Evolutionary conservation across 2,888 invertebrate species (phyloP), one percentile per base, ranked within the genome.

Genomic region (Biston betularia): DNA sequence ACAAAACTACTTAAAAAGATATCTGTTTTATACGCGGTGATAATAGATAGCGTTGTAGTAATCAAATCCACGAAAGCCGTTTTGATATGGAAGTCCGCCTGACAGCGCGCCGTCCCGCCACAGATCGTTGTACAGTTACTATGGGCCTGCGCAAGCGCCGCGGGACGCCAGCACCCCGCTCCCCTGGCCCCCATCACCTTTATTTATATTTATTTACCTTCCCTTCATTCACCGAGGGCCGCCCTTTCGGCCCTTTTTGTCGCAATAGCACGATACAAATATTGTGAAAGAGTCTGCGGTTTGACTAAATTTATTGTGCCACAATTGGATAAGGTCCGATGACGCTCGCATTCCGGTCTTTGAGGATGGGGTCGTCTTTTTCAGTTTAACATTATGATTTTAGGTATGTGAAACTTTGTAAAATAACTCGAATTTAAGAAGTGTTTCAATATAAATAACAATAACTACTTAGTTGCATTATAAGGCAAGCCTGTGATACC

Each of bases 181-280:
- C 83, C 78, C 75, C 80, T 66, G 75, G 63, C 80, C 84, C 79
- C 87, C 89, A 84, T 89, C 84, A 87, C 89, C 91, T 92, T 93
- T 92, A 93, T 93, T 93, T 93, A 92, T 93, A 92, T 93, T 93
- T 93, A 93, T 93, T 93, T 93, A 93, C 92, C 92, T 92, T 92
- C 92, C 92, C 91, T 93, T 92, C 93, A 93, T 93, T 93, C 92
- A 93, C 88, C 87, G 85, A 89, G 88, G 85, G 89, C 90, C 92
- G 92, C 91, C 93, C 89, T 92, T 92, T 92, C 92, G 91, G 92
- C 87, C 89, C 88, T 92, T 93, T 93, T 93, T 93, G 92, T 89
- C 90, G 87, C 87, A 87, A 87, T 87, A 86, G 84, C 84, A 89
- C 89, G 92, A 89, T 89, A 93, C 92, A 93, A 93, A 93, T 92